These are phyloP conservation scores for Scalopus aquaticus DNA, from an alignment of 2,113 vertebrate species.

Conservation along the genomic window DNA sequence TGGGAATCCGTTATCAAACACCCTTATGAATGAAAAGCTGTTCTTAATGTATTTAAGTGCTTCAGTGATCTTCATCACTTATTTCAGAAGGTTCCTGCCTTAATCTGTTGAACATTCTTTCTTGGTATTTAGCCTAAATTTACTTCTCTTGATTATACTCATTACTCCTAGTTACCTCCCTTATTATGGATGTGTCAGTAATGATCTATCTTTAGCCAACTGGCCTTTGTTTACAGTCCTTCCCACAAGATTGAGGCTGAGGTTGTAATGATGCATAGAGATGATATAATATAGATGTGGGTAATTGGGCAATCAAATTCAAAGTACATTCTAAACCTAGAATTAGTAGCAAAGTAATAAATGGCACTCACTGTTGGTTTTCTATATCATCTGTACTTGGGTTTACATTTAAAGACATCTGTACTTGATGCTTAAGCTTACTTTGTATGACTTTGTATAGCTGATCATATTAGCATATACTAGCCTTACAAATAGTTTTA, in stretches of 20 bases:
- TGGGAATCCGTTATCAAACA: background rate
- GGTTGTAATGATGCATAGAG: constrained; percentile 78
- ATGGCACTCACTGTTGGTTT: constrained; percentile 48
- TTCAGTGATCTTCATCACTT: background rate
- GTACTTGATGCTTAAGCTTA: constrained; percentile 25
- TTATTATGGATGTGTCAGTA: constrained; percentile 77
- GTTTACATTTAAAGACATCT: constrained; percentile 70
- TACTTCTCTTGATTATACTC: constrained; percentile 66
- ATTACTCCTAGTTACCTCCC: constrained; percentile 70
- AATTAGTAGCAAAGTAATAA: constrained; percentile 81
- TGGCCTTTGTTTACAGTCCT: constrained; percentile 76
- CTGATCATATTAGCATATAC: constrained; percentile 17
- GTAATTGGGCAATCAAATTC: constrained; percentile 76
- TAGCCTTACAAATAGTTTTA: constrained; percentile 47
- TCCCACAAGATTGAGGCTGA: constrained; percentile 73
- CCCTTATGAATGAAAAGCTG: background rate
- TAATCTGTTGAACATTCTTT: constrained; percentile 62
- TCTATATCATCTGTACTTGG: constrained; percentile 63
- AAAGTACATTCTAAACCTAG: constrained; percentile 79
- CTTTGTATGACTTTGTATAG: constrained; percentile 55
- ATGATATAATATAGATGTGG: constrained; percentile 65
- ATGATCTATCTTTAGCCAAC: constrained; percentile 78
- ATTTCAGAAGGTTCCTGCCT: constrained; percentile 30
- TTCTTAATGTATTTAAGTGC: background rate
- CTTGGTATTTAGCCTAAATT: constrained; percentile 73